Evolutionary conservation across 2,888 invertebrate genomes (phyloP), one percentile per base, ranked within the genome.

Genomic region (Aromia moschata): DNA sequence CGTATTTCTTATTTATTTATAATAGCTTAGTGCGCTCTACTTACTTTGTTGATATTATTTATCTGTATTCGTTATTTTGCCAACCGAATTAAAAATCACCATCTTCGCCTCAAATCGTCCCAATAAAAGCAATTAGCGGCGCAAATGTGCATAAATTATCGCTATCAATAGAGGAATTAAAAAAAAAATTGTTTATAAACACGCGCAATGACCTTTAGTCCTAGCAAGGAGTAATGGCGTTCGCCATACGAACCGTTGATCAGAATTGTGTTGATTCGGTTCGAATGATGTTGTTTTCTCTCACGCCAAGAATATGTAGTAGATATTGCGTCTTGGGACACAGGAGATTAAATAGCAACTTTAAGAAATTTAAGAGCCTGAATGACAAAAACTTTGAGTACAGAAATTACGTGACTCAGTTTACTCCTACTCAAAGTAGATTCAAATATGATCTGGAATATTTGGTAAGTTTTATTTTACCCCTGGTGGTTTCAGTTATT

Each of bases 101-200:
- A 25, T 25, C 25, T 25, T 7, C 25, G 25, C 7, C 25, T 25
- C 7, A 25, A 25, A 3, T 25, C 3, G 25, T 5, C 7, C 25
- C 25, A 25, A 25, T 25, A 3, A 25, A 25, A 25, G 7, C 7
- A 25, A 25, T 7, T 7, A 25, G 25, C 4, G 25, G 7, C 25
- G 3, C 25, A 25, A 7, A 25, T 25, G 25, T 25, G 25, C 25
- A 25, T 25, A 25, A 25, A 7, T 25, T 25, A n/a, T 25, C 25
- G 40, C 15, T 40, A 43, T 43, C 43, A 43, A 20, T 43, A 17
- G 11, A 43, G 40, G 40, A 40, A 40, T 15, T 43, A 43, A 43
- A 20, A 18, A 43, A 43, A 43, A 43, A 7, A 25, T 25, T 30
- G 20, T 45, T 45, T 33, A 33, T 33, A n/a, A n/a, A 33, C 11